phyloP scores from a whole-genome alignment of 1,140 invertebrate species.

The Macrobrachium nipponense region DNA sequence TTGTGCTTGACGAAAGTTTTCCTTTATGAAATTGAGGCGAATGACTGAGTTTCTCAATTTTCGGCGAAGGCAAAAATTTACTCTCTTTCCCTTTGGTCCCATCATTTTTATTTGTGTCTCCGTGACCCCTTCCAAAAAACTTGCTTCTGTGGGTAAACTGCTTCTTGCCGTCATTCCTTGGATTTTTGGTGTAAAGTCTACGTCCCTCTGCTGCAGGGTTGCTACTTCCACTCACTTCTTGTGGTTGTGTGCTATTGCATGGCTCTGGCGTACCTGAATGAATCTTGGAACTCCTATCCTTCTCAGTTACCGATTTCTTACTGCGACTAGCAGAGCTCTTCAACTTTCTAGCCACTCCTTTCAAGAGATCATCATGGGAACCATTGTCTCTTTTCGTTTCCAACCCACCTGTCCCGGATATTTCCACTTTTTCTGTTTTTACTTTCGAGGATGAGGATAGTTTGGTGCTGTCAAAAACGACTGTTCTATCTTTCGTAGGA shows the following conservation, averaged over 20 bases:
- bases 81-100: not conserved
- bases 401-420: not conserved
- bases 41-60: slow-evolving; percentile 31
- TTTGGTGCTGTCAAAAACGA: slow-evolving; percentile 49
- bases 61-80: slow-evolving; percentile 23
- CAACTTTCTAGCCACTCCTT: no score
- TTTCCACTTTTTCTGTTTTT: slow-evolving; percentile 6
- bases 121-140: not conserved
- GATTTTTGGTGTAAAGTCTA: no score
- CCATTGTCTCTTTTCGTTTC: not conserved
- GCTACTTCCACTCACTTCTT: no score
- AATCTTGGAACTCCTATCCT: no score
- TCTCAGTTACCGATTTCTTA: no score
- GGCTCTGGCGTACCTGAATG: no score
- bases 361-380: not conserved
- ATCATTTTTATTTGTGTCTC: not conserved
- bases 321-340: no score
- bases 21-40: slow-evolving; percentile 43
- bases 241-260: no score
- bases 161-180: no score
- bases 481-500: slow-evolving; percentile 37
- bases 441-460: slow-evolving; percentile 2
- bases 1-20: not conserved
- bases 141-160: not conserved
- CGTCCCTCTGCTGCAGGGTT: no score